Conservation (phyloP, 23 tunicate genomes). For the Ascidia mentula region DNA sequence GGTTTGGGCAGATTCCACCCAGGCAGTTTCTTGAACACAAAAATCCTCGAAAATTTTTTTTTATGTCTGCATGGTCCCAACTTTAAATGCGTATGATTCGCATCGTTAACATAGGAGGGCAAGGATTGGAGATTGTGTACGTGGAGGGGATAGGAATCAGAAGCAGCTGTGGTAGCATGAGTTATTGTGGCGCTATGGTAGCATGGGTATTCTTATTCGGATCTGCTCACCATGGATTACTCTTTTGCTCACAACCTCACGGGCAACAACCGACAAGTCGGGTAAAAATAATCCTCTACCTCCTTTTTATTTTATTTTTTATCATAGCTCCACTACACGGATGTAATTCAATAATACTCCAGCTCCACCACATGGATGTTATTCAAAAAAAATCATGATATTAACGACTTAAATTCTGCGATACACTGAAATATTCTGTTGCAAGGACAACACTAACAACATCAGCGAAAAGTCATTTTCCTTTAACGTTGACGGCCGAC, state of each 20-base stretch:
- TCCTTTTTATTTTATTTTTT: not conserved
- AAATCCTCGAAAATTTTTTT: too few species aligned
- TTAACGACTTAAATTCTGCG: slow-evolving; percentile 25
- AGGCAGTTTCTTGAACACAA: too few species aligned
- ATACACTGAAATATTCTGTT: not conserved
- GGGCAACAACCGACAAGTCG: not conserved
- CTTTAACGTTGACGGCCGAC: slow-evolving; percentile 19
- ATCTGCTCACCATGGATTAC: slow-evolving; percentile 69
- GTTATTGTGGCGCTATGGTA: slow-evolving; percentile 84
- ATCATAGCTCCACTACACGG: too few species aligned
- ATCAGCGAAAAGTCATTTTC: not conserved
- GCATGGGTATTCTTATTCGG: slow-evolving; percentile 63
- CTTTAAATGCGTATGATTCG: too few species aligned
- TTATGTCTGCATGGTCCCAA: too few species aligned
- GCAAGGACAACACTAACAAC: slow-evolving; percentile 15
- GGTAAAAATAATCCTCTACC: too few species aligned
- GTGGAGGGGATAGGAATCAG: slow-evolving; percentile 43
- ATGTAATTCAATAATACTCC: too few species aligned
- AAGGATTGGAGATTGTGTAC: too few species aligned
- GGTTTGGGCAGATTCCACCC: too few species aligned
- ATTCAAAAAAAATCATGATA: slow-evolving; percentile 17
- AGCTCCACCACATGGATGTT: slow-evolving; percentile 10
- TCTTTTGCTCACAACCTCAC: slow-evolving; percentile 30
- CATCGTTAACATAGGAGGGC: too few species aligned
- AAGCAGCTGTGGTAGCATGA: slow-evolving; percentile 82